Evolutionary conservation across 1,140 invertebrate species (phyloP).

Genomic region (Micrasema minimum): DNA sequence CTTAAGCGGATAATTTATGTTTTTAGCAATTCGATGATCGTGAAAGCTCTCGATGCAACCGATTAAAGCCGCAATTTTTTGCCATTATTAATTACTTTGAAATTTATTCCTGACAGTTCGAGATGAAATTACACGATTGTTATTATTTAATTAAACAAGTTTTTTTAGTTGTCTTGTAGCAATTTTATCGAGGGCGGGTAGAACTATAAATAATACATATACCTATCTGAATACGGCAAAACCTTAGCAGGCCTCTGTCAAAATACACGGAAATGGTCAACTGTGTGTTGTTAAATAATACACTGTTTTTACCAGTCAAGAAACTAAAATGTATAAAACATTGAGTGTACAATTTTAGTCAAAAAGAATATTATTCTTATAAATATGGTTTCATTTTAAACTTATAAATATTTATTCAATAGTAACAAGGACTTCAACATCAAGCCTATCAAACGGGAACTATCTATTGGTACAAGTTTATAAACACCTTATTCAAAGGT

Average conservation of each 20-base stretch:
- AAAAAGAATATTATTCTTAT: too few species aligned
- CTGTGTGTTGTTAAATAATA: too few species aligned
- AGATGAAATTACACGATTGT: slow-evolving; percentile 34
- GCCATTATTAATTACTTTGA: slow-evolving; percentile 34
- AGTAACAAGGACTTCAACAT: too few species aligned
- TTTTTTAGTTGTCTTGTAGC: slow-evolving; percentile 3
- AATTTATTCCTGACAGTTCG: slow-evolving; percentile 31
- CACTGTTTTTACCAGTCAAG: too few species aligned
- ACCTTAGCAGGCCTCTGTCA: background rate
- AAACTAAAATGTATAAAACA: too few species aligned
- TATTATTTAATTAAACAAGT: slow-evolving; percentile 36
- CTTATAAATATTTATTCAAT: too few species aligned
- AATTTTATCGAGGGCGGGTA: slow-evolving; percentile 6
- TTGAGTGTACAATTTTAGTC: too few species aligned
- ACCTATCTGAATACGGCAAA: background rate
- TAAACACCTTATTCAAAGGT: too few species aligned
- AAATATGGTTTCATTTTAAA: too few species aligned
- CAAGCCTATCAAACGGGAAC: too few species aligned
- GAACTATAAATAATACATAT: slow-evolving; percentile 28
- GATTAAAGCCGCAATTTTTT: slow-evolving; percentile 26
- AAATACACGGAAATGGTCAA: background rate
- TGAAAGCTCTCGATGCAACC: slow-evolving; percentile 28
- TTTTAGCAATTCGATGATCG: slow-evolving; percentile 11
- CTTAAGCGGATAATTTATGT: too few species aligned
- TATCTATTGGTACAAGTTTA: too few species aligned